Conservation (phyloP, 2,113 vertebrate genomes). For the Bolborhynchus lineola region DNA sequence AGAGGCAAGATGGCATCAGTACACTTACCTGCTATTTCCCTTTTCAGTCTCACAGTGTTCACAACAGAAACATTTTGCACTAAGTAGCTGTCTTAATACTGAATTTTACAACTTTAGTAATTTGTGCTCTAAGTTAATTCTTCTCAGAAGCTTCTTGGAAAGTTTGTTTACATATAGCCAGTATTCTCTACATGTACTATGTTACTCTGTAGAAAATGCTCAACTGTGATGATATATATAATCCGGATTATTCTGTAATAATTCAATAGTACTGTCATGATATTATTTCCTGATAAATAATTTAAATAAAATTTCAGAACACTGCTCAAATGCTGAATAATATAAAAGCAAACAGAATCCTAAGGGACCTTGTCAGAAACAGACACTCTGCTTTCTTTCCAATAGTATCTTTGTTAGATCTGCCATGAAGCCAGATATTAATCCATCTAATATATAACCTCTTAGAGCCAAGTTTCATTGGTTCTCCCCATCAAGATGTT, state of each 20-base stretch:
- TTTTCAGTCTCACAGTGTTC: background rate
- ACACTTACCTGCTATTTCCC: background rate
- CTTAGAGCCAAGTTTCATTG: conserved; percentile 12
- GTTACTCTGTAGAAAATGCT: background rate
- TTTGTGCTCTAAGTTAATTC: background rate
- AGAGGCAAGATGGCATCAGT: background rate
- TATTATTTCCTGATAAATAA: background rate
- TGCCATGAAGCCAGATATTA: background rate
- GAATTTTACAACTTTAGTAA: background rate
- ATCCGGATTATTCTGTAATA: background rate
- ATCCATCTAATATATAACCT: conserved; percentile 24
- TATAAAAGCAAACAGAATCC: background rate
- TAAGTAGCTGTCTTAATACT: background rate
- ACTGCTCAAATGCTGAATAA: background rate
- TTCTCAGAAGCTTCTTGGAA: background rate
- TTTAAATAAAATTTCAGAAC: background rate
- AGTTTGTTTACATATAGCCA: background rate
- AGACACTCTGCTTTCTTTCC: background rate
- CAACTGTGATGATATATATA: background rate
- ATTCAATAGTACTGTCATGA: background rate
- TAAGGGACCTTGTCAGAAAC: background rate
- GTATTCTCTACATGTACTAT: background rate
- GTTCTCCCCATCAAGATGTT: conserved; percentile 31
- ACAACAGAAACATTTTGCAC: background rate
- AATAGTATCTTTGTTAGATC: background rate